Conservation (phyloP, 1,140 invertebrate genomes). For the Sycobia sp. region DNA sequence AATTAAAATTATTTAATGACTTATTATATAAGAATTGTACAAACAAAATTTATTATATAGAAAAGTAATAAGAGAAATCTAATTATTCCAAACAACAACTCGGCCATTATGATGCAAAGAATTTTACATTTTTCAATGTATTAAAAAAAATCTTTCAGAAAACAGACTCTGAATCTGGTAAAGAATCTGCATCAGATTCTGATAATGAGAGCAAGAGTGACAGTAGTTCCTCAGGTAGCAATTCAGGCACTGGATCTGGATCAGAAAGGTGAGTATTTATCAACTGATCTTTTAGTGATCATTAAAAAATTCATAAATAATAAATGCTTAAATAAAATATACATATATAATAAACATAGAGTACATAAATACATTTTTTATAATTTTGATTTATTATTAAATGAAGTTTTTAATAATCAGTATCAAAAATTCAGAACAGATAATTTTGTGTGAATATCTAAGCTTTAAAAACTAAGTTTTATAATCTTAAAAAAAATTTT, state of each 20-base stretch:
- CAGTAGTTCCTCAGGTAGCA: slow-evolving; percentile 66
- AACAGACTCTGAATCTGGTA: slow-evolving; percentile 68
- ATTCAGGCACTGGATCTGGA: slow-evolving; percentile 64
- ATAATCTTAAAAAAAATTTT: not conserved
- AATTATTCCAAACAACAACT: slow-evolving; percentile 49
- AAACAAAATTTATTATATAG: too few species aligned
- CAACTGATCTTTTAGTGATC: not conserved
- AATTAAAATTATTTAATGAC: too few species aligned
- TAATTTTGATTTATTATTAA: too few species aligned
- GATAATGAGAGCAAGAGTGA: slow-evolving; percentile 69
- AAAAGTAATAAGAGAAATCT: too few species aligned
- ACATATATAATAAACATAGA: too few species aligned
- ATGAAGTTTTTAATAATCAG: not conserved
- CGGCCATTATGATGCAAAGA: slow-evolving; percentile 8
- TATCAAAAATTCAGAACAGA: not conserved
- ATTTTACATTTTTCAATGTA: slow-evolving; percentile 21
- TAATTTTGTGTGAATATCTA: slow-evolving; percentile 15
- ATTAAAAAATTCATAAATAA: not conserved
- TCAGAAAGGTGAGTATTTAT: slow-evolving; percentile 65
- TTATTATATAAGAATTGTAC: too few species aligned
- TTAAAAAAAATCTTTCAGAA: slow-evolving; percentile 61
- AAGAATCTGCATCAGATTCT: slow-evolving; percentile 70
- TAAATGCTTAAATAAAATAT: not conserved
- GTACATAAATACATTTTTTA: too few species aligned
- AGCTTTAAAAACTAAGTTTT: slow-evolving; percentile 23